A percentile compares a stretch with the other conserved stretches of the same genome.
Evolutionary conservation across 2,797 vertebrate species (phyloP).

Genomic region (Loriculus beryllinus): DNA sequence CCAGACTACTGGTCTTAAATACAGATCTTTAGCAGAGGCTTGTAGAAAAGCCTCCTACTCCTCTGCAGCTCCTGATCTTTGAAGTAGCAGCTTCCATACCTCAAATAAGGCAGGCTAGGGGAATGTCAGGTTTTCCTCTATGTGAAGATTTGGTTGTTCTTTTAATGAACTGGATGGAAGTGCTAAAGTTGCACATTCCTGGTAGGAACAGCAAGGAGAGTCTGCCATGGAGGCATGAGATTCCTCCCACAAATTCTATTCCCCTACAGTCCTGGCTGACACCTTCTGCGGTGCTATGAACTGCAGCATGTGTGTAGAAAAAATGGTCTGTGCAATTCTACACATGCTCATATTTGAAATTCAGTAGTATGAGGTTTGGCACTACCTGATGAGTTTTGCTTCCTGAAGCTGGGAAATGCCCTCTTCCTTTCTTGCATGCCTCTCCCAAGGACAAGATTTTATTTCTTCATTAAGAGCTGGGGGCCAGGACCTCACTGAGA

Average conservation of each 20-base stretch:
- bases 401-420: neutral
- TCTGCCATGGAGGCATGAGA: rapidly evolving
- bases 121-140: neutral
- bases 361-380: neutral
- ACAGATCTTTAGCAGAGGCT: neutral
- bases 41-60: neutral
- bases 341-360: neutral
- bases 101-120: neutral
- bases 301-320: neutral
- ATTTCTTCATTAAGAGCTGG: neutral
- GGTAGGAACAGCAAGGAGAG: rapidly evolving
- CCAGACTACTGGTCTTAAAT: neutral
- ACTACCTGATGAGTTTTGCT: neutral
- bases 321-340: neutral
- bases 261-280: neutral
- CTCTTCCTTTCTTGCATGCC: neutral
- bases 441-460: neutral
- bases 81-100: neutral
- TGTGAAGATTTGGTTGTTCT: neutral
- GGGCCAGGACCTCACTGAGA: rapidly evolving
- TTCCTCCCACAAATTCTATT: neutral
- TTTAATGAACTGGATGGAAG: neutral
- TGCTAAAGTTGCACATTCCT: neutral
- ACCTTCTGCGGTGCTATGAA: neutral
- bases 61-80: neutral